Conservation (phyloP, 1,140 invertebrate species). For the Aricia agestis region DNA sequence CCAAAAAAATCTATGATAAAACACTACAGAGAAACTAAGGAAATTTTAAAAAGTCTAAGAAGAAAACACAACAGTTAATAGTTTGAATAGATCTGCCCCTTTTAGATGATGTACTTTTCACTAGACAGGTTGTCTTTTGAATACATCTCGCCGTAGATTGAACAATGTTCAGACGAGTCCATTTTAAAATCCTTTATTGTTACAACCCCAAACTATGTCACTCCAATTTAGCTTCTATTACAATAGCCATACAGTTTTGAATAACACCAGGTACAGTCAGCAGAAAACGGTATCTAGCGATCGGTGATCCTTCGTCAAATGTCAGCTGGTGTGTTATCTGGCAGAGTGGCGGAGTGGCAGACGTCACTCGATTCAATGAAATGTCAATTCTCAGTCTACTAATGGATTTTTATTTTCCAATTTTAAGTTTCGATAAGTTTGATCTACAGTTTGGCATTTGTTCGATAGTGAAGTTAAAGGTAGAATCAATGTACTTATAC, state of each 20-base stretch:
- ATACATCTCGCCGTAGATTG: neutral
- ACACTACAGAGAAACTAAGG: no score
- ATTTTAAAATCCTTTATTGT: conserved; percentile 14
- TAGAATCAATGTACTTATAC: no score
- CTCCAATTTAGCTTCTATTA: neutral
- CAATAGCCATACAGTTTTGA: neutral
- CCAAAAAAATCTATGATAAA: no score
- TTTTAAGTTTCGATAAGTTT: conserved; percentile 22
- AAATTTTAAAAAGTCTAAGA: no score
- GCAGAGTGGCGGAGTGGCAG: conserved; percentile 15
- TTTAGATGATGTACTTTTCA: neutral
- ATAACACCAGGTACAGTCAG: neutral
- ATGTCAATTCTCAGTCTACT: conserved; percentile 38
- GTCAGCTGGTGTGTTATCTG: conserved; percentile 40
- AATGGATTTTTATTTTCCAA: conserved; percentile 37
- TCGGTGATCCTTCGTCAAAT: conserved; percentile 39
- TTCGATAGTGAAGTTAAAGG: neutral
- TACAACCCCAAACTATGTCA: neutral
- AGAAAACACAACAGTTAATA: no score
- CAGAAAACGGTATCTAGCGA: conserved; percentile 34
- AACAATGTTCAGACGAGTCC: conserved; percentile 11
- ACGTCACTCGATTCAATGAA: conserved; percentile 53
- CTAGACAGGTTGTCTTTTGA: conserved; percentile 5
- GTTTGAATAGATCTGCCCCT: neutral
- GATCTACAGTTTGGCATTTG: neutral